Base-by-base conservation (phyloP, 2,888 invertebrate species). In the Yponomeuta plumbellus region DNA sequence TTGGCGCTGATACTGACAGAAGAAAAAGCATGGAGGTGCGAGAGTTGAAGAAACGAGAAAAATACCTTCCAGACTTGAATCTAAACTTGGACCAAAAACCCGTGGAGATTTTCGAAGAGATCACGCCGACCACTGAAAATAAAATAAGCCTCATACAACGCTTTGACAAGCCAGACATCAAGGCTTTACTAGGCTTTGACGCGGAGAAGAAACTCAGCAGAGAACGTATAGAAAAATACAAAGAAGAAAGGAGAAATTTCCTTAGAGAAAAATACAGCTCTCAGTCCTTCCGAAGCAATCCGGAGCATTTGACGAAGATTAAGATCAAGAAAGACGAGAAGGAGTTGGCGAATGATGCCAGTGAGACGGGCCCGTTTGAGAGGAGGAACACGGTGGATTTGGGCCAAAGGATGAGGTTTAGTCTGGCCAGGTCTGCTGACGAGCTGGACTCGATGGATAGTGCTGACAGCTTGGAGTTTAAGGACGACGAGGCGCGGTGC, bases 181-280 rank as follows among this genome's bases (percentile, higher is more conserved):
- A 85, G 61, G 83, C 74, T 6, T 64, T 88, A 0, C 88, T 90
- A 67, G 85, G 75, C 0, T 74, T 86, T 64, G 91, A 92, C 23
- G 84, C 92, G 0, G 88, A 93, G 10, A 92, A 93, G 67, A 93
- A 95, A 69, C 78, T 94, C 23, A 95, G 95, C 74, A 89, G 97
- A 63, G 97, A 97, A 77, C 87, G 97, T 62, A 97, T 97, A 71
- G 97, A 97, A 83, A 95, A 96, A 80, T 97, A 97, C 80, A 97
- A 97, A 85, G 97, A 97, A 78, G 97, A 97, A 78, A 89, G 97
- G n/a, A 92, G 97, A 65, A 95, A 94, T 72, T 96, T 96, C 75
- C 85, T 97, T 17, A 93, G 97, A 62, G 97, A 97, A 78, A 97
- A 97, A 80, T 97, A 97, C 80, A 95, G 96, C 70, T 95, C 96